These are phyloP conservation scores for Babyrousa celebensis DNA, from an alignment of 2,797 vertebrate species.

Conservation along the genomic window DNA sequence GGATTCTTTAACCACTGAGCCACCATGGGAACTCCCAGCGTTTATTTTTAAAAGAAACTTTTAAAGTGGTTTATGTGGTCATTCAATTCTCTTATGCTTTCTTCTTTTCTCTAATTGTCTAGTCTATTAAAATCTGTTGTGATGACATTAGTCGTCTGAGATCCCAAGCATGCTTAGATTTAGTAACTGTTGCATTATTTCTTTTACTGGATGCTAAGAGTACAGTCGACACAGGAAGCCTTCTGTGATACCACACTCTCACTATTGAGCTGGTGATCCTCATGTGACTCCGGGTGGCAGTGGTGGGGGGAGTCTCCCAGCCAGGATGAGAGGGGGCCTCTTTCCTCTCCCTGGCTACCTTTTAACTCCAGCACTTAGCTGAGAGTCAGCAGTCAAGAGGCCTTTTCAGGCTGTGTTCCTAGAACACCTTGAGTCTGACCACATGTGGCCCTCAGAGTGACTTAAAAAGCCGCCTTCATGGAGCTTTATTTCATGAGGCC, in stretches of 20 bases:
- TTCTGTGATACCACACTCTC: neutral
- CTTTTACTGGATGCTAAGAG: neutral
- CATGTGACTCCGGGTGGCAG: neutral
- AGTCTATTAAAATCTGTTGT: constrained; percentile 34
- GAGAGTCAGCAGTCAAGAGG: neutral
- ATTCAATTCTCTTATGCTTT: neutral
- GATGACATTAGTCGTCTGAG: neutral
- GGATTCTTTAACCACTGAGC: too few species aligned
- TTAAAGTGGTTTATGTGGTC: constrained; percentile 20
- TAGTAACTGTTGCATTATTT: neutral
- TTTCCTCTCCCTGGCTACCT: neutral
- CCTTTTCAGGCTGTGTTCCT: neutral
- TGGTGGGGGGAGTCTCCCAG: neutral
- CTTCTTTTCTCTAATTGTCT: constrained; percentile 23
- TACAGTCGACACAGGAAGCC: neutral
- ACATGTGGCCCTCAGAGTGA: neutral
- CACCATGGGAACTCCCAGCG: too few species aligned
- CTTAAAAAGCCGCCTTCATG: neutral
- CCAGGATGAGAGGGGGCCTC: neutral
- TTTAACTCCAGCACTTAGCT: neutral
- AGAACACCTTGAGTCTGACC: neutral
- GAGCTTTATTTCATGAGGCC: constrained; percentile 36
- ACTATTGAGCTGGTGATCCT: neutral
- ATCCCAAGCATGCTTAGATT: neutral
- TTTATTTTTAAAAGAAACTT: constrained; percentile 17